These are phyloP conservation scores for Megalopta genalis DNA, from an alignment of 1,140 invertebrate species.

Conservation along the genomic window DNA sequence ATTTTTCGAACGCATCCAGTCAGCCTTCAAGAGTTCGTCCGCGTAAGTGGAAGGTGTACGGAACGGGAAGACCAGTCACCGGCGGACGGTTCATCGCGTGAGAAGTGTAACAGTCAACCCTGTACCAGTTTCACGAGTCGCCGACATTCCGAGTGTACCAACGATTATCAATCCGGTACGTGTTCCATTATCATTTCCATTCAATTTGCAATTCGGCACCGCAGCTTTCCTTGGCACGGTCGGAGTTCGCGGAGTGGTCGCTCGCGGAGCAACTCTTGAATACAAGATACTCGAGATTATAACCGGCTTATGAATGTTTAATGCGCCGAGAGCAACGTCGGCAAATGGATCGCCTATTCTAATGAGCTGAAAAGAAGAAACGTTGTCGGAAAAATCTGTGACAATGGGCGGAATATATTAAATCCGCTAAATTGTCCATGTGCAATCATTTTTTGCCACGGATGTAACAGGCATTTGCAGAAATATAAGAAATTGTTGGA, in stretches of 20 bases:
- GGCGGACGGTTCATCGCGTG: conserved; percentile 52
- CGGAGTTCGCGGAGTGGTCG: neutral
- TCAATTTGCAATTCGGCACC: conserved; percentile 4
- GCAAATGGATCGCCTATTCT: neutral
- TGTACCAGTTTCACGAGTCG: conserved; percentile 5
- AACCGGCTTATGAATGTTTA: neutral
- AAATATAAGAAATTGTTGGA: too few relatives aligned
- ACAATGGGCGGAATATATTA: too few relatives aligned
- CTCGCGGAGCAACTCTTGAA: neutral
- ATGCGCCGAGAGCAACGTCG: neutral
- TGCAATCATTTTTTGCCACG: too few relatives aligned
- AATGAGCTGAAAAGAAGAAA: neutral
- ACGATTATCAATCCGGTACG: conserved; percentile 23
- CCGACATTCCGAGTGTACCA: conserved; percentile 9
- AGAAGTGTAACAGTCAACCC: conserved; percentile 46
- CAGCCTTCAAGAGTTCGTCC: conserved; percentile 54
- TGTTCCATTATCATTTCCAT: conserved; percentile 9
- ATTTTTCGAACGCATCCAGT: conserved; percentile 69
- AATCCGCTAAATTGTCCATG: too few relatives aligned
- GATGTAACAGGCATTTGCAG: too few relatives aligned
- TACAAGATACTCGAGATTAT: neutral
- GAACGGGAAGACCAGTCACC: conserved; percentile 68
- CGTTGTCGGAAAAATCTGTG: neutral
- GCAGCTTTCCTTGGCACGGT: neutral
- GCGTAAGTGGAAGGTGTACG: conserved; percentile 44